Evolutionary conservation across 2,797 vertebrate genomes (phyloP).

Genomic region (Podarcis lilfordi): DNA sequence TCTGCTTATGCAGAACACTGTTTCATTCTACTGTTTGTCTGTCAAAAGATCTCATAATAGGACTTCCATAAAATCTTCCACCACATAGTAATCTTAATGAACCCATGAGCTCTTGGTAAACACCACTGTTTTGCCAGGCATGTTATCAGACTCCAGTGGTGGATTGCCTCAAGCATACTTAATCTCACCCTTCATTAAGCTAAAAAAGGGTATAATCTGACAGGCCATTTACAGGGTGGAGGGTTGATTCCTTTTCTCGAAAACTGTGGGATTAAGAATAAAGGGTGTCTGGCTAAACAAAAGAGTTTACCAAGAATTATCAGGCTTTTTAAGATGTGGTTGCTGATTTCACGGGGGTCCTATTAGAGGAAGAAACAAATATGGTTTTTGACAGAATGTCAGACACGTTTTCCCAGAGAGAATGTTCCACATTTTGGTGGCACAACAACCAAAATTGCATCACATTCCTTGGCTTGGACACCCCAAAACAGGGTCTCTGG

Average conservation of each 20-base stretch:
- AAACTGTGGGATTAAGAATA: too few relatives aligned
- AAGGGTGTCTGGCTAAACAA: too few relatives aligned
- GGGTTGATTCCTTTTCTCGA: not conserved
- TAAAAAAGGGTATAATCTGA: not conserved
- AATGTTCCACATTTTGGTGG: not conserved
- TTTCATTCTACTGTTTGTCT: not conserved
- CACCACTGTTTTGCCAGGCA: not conserved
- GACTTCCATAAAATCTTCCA: not conserved
- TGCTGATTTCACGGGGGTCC: too few relatives aligned
- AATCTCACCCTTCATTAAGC: not conserved
- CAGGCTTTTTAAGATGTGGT: too few relatives aligned
- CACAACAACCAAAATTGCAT: not conserved
- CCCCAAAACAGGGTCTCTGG: too few relatives aligned
- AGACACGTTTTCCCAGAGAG: not conserved
- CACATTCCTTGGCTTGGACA: not conserved
- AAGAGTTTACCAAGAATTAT: too few relatives aligned
- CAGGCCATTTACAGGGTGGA: not conserved
- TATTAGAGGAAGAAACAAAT: too few relatives aligned
- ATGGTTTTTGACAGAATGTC: too few relatives aligned
- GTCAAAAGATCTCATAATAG: not conserved
- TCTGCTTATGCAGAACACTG: not conserved
- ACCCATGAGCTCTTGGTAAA: not conserved
- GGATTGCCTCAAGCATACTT: not conserved
- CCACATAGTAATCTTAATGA: not conserved
- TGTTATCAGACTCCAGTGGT: not conserved